Evolutionary conservation across 2,888 invertebrate species (phyloP), one percentile per base, ranked within the genome.

Genomic region (Melanchra persicariae): DNA sequence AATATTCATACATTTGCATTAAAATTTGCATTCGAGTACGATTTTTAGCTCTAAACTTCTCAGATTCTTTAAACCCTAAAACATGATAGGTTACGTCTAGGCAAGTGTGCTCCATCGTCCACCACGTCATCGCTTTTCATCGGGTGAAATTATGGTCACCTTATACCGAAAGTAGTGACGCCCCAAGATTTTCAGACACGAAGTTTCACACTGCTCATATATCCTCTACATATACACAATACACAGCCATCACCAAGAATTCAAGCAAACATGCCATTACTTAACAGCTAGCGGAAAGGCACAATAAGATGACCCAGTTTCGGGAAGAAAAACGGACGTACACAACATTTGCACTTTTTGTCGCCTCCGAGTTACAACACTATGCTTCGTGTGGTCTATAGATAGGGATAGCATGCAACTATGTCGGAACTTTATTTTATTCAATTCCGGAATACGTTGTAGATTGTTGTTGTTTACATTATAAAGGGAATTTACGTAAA

Each of bases 281-380:
- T 84, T 85, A 81, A 85, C 85, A 81, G 74, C 79, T 69, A 86
- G 71, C 81, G 81, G 82, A 87, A 84, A 84, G 84, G 75, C 83
- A 87, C 82, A 87, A 83, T 87, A 86, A 86, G 87, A 86, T 87
- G 89, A 87, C 88, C 89, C 83, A 89, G 85, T 89, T 88, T 87
- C 75, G 62, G 74, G 40, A 80, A 85, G 83, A 81, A 82, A 72
- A 83, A 81, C 85, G 85, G 85, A 85, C 83, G 83, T 85, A 75
- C 78, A 84, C 81, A 85, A 85, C 88, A 86, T 89, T 87, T 87
- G 82, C 86, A 88, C 87, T 87, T 89, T 87, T 89, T 89, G 83
- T 81, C 76, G 78, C 73, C 78, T 76, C 63, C 61, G 59, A 74
- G 67, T 74, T 76, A 79, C 74, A 69, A 80, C 72, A 77, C 70